These are phyloP conservation scores for Mustela nigripes DNA, from an alignment of 2,113 vertebrate species.

Conservation along the genomic window DNA sequence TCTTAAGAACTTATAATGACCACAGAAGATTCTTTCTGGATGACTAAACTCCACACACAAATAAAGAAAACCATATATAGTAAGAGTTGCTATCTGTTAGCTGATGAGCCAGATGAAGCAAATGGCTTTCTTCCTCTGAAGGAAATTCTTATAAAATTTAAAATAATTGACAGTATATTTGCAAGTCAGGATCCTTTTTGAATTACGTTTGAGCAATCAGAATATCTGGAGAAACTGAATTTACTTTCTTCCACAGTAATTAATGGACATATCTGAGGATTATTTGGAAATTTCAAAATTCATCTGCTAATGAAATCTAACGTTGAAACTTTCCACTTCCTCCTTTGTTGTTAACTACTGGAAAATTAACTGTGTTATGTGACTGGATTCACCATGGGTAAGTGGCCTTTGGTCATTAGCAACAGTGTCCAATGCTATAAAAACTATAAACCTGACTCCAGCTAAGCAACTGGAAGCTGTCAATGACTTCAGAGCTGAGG, in stretches of 20 bases:
- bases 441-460: not conserved
- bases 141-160: not conserved
- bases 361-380: not conserved
- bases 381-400: not conserved
- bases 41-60: not conserved
- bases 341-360: not conserved
- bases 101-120: not conserved
- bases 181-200: not conserved
- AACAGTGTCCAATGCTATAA: not conserved
- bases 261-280: not conserved
- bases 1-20: not conserved
- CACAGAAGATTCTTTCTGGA: not conserved
- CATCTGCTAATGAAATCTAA: not conserved
- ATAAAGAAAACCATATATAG: not conserved
- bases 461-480: not conserved
- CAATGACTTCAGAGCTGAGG: not conserved
- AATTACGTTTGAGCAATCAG: not conserved
- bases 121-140: not conserved
- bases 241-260: not conserved
- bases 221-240: not conserved
- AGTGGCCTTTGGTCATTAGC: not conserved
- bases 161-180: not conserved
- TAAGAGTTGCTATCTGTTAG: not conserved
- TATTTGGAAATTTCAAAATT: not conserved
- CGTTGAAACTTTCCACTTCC: not conserved